Evolutionary conservation across 2,888 invertebrate species (phyloP).

Genomic region (Schrankia costaestrigalis): DNA sequence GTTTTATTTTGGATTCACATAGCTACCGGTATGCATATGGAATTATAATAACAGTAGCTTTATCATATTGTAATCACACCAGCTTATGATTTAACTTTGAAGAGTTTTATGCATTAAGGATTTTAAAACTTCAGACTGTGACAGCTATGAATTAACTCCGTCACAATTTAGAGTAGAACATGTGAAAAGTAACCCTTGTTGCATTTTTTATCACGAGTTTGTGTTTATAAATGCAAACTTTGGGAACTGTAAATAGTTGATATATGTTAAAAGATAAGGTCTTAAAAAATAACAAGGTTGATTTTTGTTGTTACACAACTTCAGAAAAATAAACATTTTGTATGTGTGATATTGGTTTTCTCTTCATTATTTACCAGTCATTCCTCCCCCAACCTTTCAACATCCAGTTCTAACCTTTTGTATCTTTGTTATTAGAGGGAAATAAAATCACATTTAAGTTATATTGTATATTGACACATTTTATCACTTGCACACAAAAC

Average conservation of each 20-base stretch:
- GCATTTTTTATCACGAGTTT: conserved; percentile 77
- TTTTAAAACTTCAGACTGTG: conserved; percentile 67
- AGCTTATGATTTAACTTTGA: conserved; percentile 68
- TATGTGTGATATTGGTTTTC: conserved; percentile 76
- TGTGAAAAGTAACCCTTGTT: conserved; percentile 74
- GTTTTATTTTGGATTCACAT: conserved; percentile 67
- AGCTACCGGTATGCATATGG: conserved; percentile 62
- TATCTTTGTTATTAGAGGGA: conserved; percentile 1
- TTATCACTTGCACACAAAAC: conserved; percentile 77
- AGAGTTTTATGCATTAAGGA: conserved; percentile 64
- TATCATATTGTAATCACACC: conserved; percentile 72
- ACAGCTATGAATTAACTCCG: conserved; percentile 74
- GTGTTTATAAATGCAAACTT: conserved; percentile 76
- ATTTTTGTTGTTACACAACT: conserved; percentile 81
- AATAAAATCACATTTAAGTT: conserved; percentile 65
- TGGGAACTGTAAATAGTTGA: conserved; percentile 78
- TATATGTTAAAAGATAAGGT: conserved; percentile 78
- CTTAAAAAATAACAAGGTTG: conserved; percentile 76
- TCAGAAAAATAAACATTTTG: conserved; percentile 81
- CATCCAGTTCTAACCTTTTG: not conserved
- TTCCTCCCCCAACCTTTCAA: conserved; percentile 33
- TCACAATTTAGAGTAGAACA: conserved; percentile 77
- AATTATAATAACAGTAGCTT: conserved; percentile 74
- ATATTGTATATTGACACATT: conserved; percentile 77
- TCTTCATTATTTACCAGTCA: conserved; percentile 56